Evolutionary conservation across 2,888 invertebrate species (phyloP), one percentile per base, ranked within the genome.

Genomic region (Mythimna lalbum): DNA sequence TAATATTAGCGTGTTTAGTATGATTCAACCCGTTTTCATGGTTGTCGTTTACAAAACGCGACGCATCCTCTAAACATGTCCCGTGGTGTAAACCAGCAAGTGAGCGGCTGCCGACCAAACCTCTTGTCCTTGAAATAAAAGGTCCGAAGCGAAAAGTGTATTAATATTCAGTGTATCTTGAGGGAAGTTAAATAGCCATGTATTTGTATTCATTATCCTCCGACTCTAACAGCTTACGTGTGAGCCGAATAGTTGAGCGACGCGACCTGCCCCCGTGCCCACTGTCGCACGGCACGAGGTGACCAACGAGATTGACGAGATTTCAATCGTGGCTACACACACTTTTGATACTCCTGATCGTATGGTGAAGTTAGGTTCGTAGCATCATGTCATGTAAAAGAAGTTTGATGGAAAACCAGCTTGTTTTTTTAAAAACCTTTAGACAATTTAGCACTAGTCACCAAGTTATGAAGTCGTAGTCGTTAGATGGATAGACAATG

Each of bases 151-250:
- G 84, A 90, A 88, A 90, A 88, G 83, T 89, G 70, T 91, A 91
- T 93, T 93, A 92, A 92, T 91, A 93, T 93, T 92, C 92, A 87
- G 86, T 91, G 89, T 89, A 91, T 90, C 90, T 91, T 85, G 86
- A 88, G 89, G 92, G 91, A 93, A 93, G 94, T 94, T 92, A 94
- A 94, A 95, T 95, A 93, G 94, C 91, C 89, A 90, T 90, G 92
- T 93, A 93, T 93, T 92, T 92, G 93, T 94, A 94, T 95, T 94
- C 93, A 93, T 94, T 94, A 94, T 92, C 92, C 90, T 89, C 87
- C 85, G 86, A 86, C 80, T 85, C 80, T 86, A 88, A 87, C 90
- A 88, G 91, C 91, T 91, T 91, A 92, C 91, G 91, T 92, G 93
- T 90, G 92, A 90, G 92, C 88, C 90, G 92, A 90, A 92, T 91